Conservation (phyloP, 2,113 vertebrate genomes). For the Miniopterus natalensis region DNA sequence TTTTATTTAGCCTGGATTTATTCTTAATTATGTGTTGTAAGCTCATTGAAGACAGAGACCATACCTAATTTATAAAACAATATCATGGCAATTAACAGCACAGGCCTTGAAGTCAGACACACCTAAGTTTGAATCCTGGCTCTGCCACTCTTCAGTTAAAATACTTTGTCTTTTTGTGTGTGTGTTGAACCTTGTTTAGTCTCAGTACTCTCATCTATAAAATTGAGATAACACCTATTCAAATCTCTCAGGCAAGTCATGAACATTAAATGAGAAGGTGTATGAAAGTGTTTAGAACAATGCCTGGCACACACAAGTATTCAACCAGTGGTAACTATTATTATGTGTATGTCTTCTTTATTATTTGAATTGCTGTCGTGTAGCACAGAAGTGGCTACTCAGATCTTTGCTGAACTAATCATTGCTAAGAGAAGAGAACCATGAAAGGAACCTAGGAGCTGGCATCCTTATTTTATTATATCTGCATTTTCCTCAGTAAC, state of each 20-base stretch:
- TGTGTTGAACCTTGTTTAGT: not conserved
- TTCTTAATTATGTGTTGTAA: not conserved
- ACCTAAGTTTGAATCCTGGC: not conserved
- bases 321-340: not conserved
- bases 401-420: constrained; percentile 2
- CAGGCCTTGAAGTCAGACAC: not conserved
- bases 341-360: not conserved
- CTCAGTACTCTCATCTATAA: not conserved
- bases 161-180: not conserved
- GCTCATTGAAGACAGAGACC: not conserved
- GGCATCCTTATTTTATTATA: not conserved
- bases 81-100: not conserved
- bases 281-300: not conserved
- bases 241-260: not conserved
- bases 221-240: not conserved
- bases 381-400: not conserved
- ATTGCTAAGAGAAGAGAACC: not conserved
- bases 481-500: not conserved
- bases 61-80: not conserved
- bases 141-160: not conserved
- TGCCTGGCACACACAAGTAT: not conserved
- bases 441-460: not conserved
- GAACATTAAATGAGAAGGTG: constrained; percentile 11
- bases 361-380: not conserved
- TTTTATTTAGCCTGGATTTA: not conserved